Conservation (phyloP, 2,888 invertebrate genomes). For the Chironomus tentans region DNA sequence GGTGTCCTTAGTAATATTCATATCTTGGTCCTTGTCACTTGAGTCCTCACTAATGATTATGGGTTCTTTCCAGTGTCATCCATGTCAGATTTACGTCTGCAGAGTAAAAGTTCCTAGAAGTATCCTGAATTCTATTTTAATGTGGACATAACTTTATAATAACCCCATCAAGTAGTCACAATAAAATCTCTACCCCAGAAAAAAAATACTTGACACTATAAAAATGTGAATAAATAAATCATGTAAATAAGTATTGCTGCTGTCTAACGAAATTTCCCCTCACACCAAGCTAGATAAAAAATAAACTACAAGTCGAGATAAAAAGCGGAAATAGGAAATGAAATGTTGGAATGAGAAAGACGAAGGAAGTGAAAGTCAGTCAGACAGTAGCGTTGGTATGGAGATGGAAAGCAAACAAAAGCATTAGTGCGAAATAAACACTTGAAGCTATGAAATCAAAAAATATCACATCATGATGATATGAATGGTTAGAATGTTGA, state of each 20-base stretch:
- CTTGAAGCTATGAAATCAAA: constrained; percentile 4
- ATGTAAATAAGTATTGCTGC: constrained; percentile 8
- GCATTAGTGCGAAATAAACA: constrained; percentile 18
- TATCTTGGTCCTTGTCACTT: too few species aligned
- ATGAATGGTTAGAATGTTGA: background rate
- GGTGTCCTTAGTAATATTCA: too few species aligned
- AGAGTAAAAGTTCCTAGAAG: too few species aligned
- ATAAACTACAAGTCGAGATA: too few species aligned
- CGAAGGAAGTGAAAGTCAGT: background rate
- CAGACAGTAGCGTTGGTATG: background rate
- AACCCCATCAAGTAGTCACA: background rate
- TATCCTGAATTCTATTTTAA: too few species aligned
- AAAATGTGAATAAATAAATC: constrained; percentile 15
- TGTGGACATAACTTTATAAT: background rate
- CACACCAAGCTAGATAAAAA: background rate
- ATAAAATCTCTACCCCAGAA: background rate
- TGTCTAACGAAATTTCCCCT: background rate
- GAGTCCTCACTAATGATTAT: too few species aligned
- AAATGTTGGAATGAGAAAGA: background rate
- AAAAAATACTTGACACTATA: background rate
- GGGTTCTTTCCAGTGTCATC: too few species aligned
- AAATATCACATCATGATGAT: background rate
- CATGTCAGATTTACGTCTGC: too few species aligned
- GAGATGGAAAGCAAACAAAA: background rate
- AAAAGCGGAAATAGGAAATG: background rate